Percentiles rank a stretch among this genome's conserved stretches.
These are phyloP conservation scores for Arothron firmamentum DNA, from an alignment of 2,113 vertebrate species.

Conservation along the genomic window DNA sequence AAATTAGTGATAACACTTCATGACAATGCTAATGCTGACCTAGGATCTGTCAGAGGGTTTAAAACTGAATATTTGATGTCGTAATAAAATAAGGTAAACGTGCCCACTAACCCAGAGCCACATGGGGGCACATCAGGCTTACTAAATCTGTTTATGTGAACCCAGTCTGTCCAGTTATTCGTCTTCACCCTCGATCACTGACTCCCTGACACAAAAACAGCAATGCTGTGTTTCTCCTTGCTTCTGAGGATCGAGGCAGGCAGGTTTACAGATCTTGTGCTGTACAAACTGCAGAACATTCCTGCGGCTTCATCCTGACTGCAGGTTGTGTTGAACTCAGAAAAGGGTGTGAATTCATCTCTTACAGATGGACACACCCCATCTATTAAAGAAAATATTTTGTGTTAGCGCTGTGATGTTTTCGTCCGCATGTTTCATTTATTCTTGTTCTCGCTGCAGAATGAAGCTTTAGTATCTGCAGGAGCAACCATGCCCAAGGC, in stretches of 20 bases:
- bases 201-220: not conserved
- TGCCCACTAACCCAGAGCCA: no score
- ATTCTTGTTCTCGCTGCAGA: constrained; percentile 37
- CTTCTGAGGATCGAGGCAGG: not conserved
- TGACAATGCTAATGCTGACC: not conserved
- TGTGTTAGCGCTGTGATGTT: no score
- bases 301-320: not conserved
- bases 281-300: constrained; percentile 12
- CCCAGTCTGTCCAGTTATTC: not conserved
- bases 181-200: not conserved
- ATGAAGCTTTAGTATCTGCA: constrained; percentile 36
- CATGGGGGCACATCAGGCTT: constrained; percentile 21
- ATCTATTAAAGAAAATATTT: no score
- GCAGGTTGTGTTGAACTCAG: not conserved
- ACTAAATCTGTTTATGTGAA: constrained; percentile 17
- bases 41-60: no score
- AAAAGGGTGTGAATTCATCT: not conserved
- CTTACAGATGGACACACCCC: no score
- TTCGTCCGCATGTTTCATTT: not conserved
- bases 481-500: constrained; percentile 34
- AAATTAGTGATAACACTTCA: not conserved
- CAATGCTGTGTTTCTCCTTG: not conserved
- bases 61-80: not conserved
- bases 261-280: not conserved
- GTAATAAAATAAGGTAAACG: no score